Evolutionary conservation across 2,113 vertebrate genomes (phyloP).

Genomic region (Colossoma macropomum): DNA sequence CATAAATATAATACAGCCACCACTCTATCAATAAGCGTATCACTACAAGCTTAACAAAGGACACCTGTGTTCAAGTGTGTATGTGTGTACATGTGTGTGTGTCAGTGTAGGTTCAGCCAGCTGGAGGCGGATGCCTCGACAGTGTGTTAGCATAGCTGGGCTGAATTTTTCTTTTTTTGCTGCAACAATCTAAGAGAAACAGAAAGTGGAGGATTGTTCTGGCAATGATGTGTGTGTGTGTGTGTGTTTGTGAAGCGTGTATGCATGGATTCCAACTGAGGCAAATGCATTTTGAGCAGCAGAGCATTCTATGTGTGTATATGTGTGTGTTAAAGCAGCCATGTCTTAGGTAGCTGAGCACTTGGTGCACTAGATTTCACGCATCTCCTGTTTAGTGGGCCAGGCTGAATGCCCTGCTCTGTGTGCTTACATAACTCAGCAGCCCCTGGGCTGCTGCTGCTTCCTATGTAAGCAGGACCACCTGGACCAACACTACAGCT

Average conservation of each 20-base stretch:
- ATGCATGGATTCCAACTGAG: background rate
- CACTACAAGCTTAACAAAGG: too few relatives aligned
- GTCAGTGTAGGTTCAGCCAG: background rate
- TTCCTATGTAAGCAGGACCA: background rate
- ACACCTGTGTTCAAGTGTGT: background rate
- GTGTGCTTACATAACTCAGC: constrained; percentile 65
- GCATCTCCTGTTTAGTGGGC: constrained; percentile 69
- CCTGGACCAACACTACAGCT: background rate
- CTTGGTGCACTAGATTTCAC: constrained; percentile 70
- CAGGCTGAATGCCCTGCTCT: constrained; percentile 37
- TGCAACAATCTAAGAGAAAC: too few relatives aligned
- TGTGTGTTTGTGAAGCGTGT: background rate
- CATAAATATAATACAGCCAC: too few relatives aligned
- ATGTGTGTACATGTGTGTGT: background rate
- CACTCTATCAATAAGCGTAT: too few relatives aligned
- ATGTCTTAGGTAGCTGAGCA: constrained; percentile 64
- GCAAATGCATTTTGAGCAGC: too few relatives aligned
- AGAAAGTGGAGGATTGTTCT: too few relatives aligned
- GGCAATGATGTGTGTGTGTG: too few relatives aligned
- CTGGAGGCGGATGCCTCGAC: background rate
- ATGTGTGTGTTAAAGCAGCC: constrained; percentile 19
- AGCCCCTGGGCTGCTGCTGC: constrained; percentile 60
- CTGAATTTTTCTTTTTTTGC: background rate
- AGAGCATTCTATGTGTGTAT: constrained; percentile 1
- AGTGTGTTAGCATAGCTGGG: background rate